These are phyloP conservation scores for Diceros bicornis DNA, from an alignment of 2,797 vertebrate species.

Conservation along the genomic window DNA sequence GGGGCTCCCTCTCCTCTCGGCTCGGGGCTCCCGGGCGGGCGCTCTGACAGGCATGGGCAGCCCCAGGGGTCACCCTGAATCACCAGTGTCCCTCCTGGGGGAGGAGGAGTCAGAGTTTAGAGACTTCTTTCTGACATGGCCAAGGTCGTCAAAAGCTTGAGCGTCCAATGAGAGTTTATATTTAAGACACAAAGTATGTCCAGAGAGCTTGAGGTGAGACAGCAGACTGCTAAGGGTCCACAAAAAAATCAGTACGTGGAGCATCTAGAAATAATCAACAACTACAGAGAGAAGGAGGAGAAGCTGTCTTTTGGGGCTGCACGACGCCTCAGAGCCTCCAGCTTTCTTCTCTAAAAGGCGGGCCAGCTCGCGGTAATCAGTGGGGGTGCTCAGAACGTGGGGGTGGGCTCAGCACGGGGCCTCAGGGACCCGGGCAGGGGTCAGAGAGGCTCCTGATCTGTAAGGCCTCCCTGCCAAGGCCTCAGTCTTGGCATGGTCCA, in stretches of 20 bases:
- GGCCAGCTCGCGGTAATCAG: accelerated
- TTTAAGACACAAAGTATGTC: neutral
- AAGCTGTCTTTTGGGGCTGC: accelerated
- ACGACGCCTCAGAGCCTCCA: accelerated
- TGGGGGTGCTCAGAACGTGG: accelerated
- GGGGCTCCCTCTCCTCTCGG: neutral
- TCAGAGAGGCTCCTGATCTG: neutral
- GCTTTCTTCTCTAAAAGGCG: neutral
- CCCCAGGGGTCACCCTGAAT: neutral
- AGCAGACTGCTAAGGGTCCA: accelerated
- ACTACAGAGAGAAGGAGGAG: neutral
- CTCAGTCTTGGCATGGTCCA: neutral
- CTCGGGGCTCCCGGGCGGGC: accelerated
- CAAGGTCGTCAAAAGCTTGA: neutral
- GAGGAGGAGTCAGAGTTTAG: too few species aligned
- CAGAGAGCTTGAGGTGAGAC: neutral
- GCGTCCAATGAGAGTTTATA: neutral
- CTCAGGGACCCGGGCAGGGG: neutral
- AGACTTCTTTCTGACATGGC: neutral
- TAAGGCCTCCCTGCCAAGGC: neutral
- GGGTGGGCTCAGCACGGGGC: neutral
- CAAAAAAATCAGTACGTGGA: accelerated
- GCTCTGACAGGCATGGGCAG: neutral
- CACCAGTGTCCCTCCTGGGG: neutral
- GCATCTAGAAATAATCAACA: neutral